Evolutionary conservation across 2,113 vertebrate genomes (phyloP).

Genomic region (Oncorhynchus kisutch): DNA sequence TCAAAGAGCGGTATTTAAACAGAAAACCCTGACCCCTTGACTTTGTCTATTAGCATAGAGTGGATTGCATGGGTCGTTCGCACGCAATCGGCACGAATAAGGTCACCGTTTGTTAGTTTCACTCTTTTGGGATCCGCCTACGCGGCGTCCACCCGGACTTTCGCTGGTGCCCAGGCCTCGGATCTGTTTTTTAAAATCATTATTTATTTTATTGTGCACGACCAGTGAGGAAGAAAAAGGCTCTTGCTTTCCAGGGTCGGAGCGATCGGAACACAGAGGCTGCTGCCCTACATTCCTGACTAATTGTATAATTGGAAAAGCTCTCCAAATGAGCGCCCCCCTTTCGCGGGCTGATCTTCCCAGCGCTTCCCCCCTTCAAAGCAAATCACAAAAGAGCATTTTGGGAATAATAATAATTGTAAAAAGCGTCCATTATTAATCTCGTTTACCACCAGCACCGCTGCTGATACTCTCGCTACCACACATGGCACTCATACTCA

Average conservation of each 20-base stretch:
- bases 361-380: slow-evolving; percentile 67
- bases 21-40: slow-evolving; percentile 38
- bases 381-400: slow-evolving; percentile 82
- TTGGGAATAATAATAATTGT: slow-evolving; percentile 81
- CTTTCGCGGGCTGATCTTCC: slow-evolving; percentile 41
- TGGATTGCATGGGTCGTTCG: slow-evolving; percentile 33
- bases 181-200: background rate
- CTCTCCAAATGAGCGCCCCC: slow-evolving; percentile 77
- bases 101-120: slow-evolving; percentile 32
- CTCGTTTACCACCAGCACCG: slow-evolving; percentile 45
- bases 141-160: slow-evolving; percentile 1
- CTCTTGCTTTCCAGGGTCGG: slow-evolving; percentile 65
- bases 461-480: slow-evolving; percentile 40
- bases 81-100: slow-evolving; percentile 49
- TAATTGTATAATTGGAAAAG: slow-evolving; percentile 84
- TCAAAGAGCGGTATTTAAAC: slow-evolving; percentile 34
- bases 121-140: slow-evolving; percentile 17
- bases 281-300: slow-evolving; percentile 81
- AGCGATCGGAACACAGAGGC: slow-evolving; percentile 67
- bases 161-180: background rate
- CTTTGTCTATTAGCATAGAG: slow-evolving; percentile 46
- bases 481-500: background rate
- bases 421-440: slow-evolving; percentile 76
- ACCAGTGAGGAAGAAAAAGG: slow-evolving; percentile 36
- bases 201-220: slow-evolving; percentile 20